Evolutionary conservation across 1,140 invertebrate species (phyloP).

Genomic region (Coelopa frigida): DNA sequence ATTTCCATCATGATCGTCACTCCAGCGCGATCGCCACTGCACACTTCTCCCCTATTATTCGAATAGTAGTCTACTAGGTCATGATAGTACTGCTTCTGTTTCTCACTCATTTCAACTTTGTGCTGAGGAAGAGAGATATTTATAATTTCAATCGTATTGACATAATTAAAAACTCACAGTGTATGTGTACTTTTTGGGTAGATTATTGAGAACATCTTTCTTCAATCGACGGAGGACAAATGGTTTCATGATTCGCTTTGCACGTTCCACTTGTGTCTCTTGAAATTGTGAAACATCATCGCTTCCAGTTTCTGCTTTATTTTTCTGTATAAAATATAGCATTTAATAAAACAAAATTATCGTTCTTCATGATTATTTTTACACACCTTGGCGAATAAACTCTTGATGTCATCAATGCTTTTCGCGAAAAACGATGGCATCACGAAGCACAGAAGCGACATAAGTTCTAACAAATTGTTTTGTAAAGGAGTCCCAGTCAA

Average conservation of each 20-base stretch:
- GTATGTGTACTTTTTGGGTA: conserved; percentile 71
- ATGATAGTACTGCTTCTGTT: conserved; percentile 69
- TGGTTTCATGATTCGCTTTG: conserved; percentile 92
- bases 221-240: conserved; percentile 91
- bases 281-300: conserved; percentile 70
- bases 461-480: conserved; percentile 92
- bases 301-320: conserved; percentile 44
- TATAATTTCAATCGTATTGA: neutral
- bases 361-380: neutral
- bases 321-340: conserved; percentile 28
- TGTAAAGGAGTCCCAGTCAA: conserved; percentile 91
- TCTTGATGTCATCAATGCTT: conserved; percentile 81
- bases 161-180: conserved; percentile 45
- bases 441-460: conserved; percentile 90
- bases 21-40: conserved; percentile 54
- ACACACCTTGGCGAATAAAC: conserved; percentile 65
- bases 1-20: conserved; percentile 82
- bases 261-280: conserved; percentile 80
- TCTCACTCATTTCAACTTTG: conserved; percentile 56
- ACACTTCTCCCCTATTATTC: conserved; percentile 53
- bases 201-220: conserved; percentile 70
- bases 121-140: conserved; percentile 21
- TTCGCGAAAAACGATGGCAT: conserved; percentile 91
- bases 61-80: conserved; percentile 66
- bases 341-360: neutral